Evolutionary conservation across 2,113 vertebrate genomes (phyloP).

Genomic region (Corythaixoides concolor): DNA sequence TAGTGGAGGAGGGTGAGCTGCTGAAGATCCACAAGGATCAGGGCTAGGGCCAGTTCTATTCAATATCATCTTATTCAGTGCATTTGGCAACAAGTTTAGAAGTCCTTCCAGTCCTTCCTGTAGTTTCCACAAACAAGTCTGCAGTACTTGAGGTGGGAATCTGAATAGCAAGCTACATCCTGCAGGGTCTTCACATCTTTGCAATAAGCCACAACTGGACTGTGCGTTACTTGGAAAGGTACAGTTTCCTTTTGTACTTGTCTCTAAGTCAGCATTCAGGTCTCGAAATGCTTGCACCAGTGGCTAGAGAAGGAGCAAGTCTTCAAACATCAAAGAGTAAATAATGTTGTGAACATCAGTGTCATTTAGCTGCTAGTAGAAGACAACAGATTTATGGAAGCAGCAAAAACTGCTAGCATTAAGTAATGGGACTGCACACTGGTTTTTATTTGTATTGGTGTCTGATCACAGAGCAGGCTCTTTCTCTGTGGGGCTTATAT

Average conservation of each 20-base stretch:
- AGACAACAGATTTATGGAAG: not conserved
- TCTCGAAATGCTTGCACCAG: not conserved
- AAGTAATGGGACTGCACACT: not conserved
- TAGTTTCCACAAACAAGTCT: not conserved
- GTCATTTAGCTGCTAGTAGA: not conserved
- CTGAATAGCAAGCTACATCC: not conserved
- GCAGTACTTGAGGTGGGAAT: not conserved
- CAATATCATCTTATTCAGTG: not conserved
- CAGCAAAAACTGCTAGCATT: not conserved
- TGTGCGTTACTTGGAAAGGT: not conserved
- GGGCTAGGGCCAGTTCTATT: not conserved
- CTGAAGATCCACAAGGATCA: not conserved
- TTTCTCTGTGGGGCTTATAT: not conserved
- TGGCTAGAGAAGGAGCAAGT: not conserved
- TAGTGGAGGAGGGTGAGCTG: not conserved
- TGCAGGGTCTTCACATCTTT: not conserved
- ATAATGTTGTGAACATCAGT: not conserved
- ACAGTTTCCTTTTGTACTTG: not conserved
- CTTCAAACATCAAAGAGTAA: not conserved
- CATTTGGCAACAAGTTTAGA: not conserved
- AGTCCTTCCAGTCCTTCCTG: not conserved
- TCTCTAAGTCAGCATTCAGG: not conserved
- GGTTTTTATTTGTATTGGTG: not conserved
- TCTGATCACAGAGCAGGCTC: not conserved
- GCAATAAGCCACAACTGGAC: not conserved